Conservation (phyloP, 2,797 vertebrate species). For the Gymnocypris eckloni region DNA sequence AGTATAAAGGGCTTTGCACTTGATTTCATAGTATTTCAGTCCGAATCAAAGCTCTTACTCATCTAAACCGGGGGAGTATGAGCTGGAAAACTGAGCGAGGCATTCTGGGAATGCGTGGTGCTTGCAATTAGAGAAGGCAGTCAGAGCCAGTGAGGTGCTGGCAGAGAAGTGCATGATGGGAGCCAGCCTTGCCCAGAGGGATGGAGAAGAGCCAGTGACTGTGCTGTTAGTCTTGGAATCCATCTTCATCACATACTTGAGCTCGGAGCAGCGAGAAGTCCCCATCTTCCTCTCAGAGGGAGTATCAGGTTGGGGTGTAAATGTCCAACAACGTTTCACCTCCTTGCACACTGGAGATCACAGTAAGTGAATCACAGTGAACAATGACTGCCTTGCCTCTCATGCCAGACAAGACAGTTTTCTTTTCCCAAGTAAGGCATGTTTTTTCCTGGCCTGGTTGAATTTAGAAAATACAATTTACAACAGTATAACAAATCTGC, state of each 20-base stretch:
- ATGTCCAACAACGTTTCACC: slow-evolving; percentile 69
- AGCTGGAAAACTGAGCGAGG: slow-evolving; percentile 51
- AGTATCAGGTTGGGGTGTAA: slow-evolving; percentile 62
- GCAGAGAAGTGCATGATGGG: slow-evolving; percentile 36
- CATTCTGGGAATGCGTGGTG: slow-evolving; percentile 54
- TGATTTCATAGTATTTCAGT: slow-evolving; percentile 63
- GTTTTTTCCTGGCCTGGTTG: neutral
- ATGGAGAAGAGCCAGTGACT: slow-evolving; percentile 65
- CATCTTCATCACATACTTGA: slow-evolving; percentile 16
- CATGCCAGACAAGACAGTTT: neutral
- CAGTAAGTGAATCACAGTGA: neutral
- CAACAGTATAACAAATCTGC: neutral
- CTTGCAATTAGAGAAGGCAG: slow-evolving; percentile 45
- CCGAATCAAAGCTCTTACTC: slow-evolving; percentile 58
- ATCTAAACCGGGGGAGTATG: slow-evolving; percentile 6
- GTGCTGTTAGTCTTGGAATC: slow-evolving; percentile 71
- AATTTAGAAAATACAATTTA: neutral
- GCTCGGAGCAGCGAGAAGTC: slow-evolving; percentile 57
- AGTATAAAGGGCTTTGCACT: slow-evolving; percentile 58
- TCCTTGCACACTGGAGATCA: slow-evolving; percentile 49
- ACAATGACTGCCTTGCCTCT: neutral
- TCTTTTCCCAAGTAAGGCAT: neutral
- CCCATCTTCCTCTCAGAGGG: slow-evolving; percentile 57
- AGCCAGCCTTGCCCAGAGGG: slow-evolving; percentile 62
- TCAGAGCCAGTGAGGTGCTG: slow-evolving; percentile 49